phyloP scores from a whole-genome alignment of 2,888 invertebrate genomes.

The Eristalis tenax region DNA sequence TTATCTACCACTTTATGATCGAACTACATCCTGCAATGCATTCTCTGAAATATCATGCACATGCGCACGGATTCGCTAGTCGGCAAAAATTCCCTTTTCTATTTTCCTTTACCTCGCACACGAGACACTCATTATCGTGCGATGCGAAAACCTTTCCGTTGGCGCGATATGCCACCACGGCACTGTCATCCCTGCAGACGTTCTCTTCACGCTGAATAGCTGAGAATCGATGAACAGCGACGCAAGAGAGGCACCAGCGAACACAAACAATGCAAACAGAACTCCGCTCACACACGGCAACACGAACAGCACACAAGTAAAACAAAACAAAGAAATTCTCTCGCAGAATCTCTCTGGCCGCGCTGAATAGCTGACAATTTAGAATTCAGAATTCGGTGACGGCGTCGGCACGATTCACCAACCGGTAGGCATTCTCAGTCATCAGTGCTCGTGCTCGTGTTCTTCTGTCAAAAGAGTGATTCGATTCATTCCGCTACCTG shows the following conservation, averaged over 20 bases:
- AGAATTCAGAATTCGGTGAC: neutral
- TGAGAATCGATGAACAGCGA: neutral
- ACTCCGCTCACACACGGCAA: neutral
- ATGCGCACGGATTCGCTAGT: neutral
- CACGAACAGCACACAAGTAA: neutral
- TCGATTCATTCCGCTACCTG: neutral
- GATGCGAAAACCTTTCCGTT: neutral
- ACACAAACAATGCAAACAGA: neutral
- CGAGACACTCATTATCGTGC: neutral
- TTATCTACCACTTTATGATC: neutral
- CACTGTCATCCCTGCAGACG: neutral
- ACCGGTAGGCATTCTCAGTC: conserved; percentile 22
- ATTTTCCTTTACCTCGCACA: neutral
- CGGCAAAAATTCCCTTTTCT: neutral
- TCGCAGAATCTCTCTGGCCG: conserved; percentile 32
- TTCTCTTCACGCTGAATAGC: conserved; percentile 36
- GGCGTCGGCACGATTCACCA: conserved; percentile 27
- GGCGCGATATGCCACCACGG: neutral
- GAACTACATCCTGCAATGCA: neutral
- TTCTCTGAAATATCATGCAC: neutral
- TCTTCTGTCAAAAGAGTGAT: neutral
- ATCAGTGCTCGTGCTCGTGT: conserved; percentile 20
- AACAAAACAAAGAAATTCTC: neutral
- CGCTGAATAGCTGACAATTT: conserved; percentile 58
- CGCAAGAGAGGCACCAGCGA: neutral